Base-by-base conservation (phyloP, 2,113 vertebrate genomes). In the Dinomys branickii region DNA sequence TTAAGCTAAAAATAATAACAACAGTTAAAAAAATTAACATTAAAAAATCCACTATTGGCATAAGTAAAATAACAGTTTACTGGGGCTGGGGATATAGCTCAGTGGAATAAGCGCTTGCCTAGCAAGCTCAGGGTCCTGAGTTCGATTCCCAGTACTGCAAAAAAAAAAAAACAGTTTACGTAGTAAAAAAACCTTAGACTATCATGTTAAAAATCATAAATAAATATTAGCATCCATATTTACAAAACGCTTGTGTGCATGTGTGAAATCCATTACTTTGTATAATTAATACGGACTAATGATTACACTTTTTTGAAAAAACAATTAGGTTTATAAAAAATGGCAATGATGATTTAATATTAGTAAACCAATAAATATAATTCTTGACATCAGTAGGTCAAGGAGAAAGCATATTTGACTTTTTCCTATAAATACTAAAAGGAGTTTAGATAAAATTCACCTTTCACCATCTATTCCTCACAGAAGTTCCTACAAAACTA, bases 291-390 rank as follows among this genome's bases (percentile, higher is more conserved):
- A 33, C 33, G 41, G 41, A 75, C 11, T 75, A 75, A 75, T 75
- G 44, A 78, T 50, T 78, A 78, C 1, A 30, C 14, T 30, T 77
- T 77, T 77, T 93, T 61, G 83, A 90, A 90, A 92, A 93, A 19
- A 13, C n/a, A 91, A 38, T 78, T 93, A 67, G 52, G 58, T 69
- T 95, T 78, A 87, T 50, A 88, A 44, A 94, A 94, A 87, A 84
- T 63, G 33, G 80, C 13, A 88, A 69, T 59, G 47, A 54, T 69
- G 67, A 77, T 38, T 56, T 82, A 90, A 81, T 86, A 83, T 82
- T 87, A 93, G 67, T 93, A 87, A 90, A 65, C n/a, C 69, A 82
- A 11, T 73, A 82, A 93, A 33, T 83, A 44, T 52, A 78, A 85
- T 89, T 44, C 82, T 93, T 91, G 52, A 61, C 50, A 87, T 77